Evolutionary conservation across 2,113 vertebrate species (phyloP).

Genomic region (Parus major): DNA sequence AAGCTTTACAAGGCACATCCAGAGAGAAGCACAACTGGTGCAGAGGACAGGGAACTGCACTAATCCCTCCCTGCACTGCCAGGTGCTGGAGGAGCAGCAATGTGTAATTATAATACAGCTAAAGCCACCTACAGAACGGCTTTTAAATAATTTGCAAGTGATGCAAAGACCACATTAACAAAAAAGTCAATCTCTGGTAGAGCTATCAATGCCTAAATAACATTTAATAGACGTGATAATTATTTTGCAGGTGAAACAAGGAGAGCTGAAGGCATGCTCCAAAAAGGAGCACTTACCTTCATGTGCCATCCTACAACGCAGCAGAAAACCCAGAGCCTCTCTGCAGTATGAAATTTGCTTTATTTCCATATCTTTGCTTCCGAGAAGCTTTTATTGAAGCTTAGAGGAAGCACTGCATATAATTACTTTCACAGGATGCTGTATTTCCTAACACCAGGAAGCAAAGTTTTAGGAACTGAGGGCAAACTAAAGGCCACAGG

Average conservation of each 20-base stretch:
- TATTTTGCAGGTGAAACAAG: background rate
- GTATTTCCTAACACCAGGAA: background rate
- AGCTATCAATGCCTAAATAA: background rate
- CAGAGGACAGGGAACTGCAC: accelerated
- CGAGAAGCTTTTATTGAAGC: background rate
- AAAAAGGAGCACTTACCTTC: background rate
- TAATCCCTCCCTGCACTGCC: background rate
- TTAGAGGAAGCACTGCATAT: background rate
- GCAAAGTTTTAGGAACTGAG: background rate
- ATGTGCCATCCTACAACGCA: background rate
- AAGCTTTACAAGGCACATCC: background rate
- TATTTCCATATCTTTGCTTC: background rate
- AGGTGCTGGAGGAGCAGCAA: background rate
- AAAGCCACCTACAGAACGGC: background rate
- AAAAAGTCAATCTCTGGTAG: background rate
- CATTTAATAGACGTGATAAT: background rate
- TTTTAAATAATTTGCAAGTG: background rate
- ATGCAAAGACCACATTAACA: background rate
- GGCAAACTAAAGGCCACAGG: background rate
- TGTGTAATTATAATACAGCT: background rate
- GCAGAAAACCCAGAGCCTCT: background rate
- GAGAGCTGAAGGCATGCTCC: background rate
- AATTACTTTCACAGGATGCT: too few relatives aligned
- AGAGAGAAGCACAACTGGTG: background rate
- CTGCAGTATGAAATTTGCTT: background rate